Conservation (phyloP, 2,888 invertebrate genomes). For the Cantharis lateralis region DNA sequence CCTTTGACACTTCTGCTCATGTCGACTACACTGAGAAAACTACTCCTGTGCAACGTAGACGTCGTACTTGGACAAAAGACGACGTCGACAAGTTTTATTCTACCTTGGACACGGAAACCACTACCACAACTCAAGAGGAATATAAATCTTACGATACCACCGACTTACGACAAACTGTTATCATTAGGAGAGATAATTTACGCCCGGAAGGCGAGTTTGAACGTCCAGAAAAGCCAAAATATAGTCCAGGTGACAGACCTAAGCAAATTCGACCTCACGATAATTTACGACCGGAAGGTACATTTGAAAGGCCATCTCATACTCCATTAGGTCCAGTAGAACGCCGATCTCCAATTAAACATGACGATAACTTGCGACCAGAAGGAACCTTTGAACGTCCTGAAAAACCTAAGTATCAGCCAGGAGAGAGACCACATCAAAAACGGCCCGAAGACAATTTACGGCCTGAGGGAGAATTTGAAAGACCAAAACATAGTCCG, state of each 20-base stretch:
- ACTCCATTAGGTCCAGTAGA: slow-evolving; percentile 50
- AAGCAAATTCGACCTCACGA: slow-evolving; percentile 55
- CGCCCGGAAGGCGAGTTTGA: slow-evolving; percentile 59
- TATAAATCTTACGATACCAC: slow-evolving; percentile 66
- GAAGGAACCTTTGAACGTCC: slow-evolving; percentile 55
- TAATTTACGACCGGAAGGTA: slow-evolving; percentile 58
- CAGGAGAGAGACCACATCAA: slow-evolving; percentile 54
- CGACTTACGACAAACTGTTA: slow-evolving; percentile 57
- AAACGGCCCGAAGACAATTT: slow-evolving; percentile 60
- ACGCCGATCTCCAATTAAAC: slow-evolving; percentile 45
- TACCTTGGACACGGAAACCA: slow-evolving; percentile 60
- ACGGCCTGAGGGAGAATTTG: slow-evolving; percentile 59
- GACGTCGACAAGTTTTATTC: slow-evolving; percentile 72
- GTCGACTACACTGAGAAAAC: slow-evolving; percentile 66
- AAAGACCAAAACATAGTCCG: slow-evolving; percentile 54
- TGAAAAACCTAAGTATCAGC: slow-evolving; percentile 47
- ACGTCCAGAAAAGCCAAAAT: slow-evolving; percentile 54
- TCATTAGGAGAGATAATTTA: slow-evolving; percentile 58
- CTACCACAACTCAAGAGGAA: slow-evolving; percentile 71
- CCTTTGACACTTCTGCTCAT: slow-evolving; percentile 68
- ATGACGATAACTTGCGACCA: slow-evolving; percentile 53
- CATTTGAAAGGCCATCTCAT: slow-evolving; percentile 51
- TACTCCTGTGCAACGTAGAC: slow-evolving; percentile 61
- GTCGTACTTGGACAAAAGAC: slow-evolving; percentile 74
- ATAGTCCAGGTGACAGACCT: slow-evolving; percentile 49